Percentiles rank a stretch among this genome's conserved stretches.
Conservation (phyloP, 1,140 invertebrate genomes). For the Pseudachorutes palmiensis region DNA sequence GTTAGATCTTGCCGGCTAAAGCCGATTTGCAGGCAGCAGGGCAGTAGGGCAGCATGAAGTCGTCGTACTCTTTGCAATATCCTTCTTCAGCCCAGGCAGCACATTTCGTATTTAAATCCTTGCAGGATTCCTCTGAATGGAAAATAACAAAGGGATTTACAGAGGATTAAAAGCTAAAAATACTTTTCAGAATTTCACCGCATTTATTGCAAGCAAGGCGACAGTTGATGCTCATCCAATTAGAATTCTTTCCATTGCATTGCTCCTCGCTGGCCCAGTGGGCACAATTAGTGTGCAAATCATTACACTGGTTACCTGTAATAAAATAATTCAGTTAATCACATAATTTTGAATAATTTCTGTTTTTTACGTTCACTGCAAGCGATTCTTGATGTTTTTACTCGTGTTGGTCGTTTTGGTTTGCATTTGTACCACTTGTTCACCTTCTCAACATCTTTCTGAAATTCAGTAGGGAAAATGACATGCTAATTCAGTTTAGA, state of each 20-base stretch:
- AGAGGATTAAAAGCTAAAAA: not conserved
- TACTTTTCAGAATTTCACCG: not conserved
- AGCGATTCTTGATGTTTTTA: not conserved
- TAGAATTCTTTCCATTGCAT: constrained; percentile 9
- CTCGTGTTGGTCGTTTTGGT: not conserved
- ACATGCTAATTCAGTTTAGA: not conserved
- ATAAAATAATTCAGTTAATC: not conserved
- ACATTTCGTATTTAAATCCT: constrained; percentile 3
- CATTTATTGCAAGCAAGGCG: constrained; percentile 10
- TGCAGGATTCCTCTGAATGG: not conserved
- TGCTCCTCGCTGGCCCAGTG: not conserved
- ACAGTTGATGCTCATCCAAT: constrained; percentile 16
- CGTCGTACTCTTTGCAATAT: constrained; percentile 11
- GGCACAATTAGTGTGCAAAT: not conserved
- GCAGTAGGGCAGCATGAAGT: constrained; percentile 16
- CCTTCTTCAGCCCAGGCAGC: not conserved
- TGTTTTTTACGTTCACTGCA: not conserved
- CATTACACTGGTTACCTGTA: not conserved
- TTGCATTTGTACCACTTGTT: constrained; percentile 22
- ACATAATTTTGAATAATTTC: not conserved
- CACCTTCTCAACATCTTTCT: constrained; percentile 15
- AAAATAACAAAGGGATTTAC: not conserved
- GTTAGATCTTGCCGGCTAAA: not conserved
- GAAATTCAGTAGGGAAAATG: not conserved
- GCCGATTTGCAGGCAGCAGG: not conserved